phyloP scores from a whole-genome alignment of 2,797 vertebrate genomes.

The Rhincodon typus region DNA sequence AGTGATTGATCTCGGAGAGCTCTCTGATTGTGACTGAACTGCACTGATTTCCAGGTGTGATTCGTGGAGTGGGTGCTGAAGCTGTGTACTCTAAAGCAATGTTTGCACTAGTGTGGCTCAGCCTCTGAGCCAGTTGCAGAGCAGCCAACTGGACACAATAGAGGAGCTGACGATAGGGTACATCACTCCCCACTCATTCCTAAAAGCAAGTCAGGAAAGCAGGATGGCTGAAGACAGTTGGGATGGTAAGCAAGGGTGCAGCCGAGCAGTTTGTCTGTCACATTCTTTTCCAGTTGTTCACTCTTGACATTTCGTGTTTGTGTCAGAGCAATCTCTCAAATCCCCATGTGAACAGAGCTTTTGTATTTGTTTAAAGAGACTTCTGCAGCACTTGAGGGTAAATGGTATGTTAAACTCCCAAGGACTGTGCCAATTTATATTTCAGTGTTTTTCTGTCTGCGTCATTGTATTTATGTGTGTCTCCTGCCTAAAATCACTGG shows the following conservation, averaged over 20 bases:
- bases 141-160: background rate
- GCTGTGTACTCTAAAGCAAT: background rate
- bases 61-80: background rate
- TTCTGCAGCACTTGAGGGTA: background rate
- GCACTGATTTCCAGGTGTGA: background rate
- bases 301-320: background rate
- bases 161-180: background rate
- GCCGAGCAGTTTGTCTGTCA: constrained; percentile 4
- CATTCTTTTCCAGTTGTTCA: background rate
- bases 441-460: background rate
- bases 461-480: background rate
- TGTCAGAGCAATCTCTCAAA: background rate
- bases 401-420: background rate
- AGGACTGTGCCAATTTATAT: background rate
- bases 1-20: background rate
- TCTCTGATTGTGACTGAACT: background rate
- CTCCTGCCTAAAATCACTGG: background rate
- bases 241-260: constrained; percentile 5
- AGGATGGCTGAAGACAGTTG: constrained; percentile 8
- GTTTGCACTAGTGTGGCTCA: background rate
- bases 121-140: background rate
- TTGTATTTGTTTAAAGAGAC: background rate
- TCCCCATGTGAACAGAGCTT: background rate
- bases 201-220: background rate
- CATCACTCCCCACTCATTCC: background rate